Conservation (phyloP, 2,888 invertebrate species). For the Gibbula magus region DNA sequence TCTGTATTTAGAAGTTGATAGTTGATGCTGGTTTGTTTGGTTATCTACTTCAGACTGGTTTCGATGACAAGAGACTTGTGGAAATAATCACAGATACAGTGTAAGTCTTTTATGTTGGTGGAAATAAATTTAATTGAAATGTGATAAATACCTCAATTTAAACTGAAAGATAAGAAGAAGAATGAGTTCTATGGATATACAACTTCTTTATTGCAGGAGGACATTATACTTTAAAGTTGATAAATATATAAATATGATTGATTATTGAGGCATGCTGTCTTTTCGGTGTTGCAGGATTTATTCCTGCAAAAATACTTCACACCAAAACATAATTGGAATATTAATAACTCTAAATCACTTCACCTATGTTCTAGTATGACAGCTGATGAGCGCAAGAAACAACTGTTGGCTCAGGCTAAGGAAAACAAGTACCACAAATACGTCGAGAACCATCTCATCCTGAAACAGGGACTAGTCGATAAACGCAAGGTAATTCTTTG, state of each 20-base stretch:
- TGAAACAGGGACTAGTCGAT: slow-evolving; percentile 95
- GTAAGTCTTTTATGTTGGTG: slow-evolving; percentile 24
- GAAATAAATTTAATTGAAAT: no score
- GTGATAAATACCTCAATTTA: not conserved
- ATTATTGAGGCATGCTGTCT: no score
- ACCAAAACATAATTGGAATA: no score
- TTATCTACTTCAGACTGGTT: slow-evolving; percentile 82
- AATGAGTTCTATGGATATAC: no score
- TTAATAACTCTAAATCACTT: no score
- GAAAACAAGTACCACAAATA: slow-evolving; percentile 85
- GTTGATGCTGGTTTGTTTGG: not conserved
- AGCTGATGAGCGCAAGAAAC: slow-evolving; percentile 61
- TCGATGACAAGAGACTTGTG: slow-evolving; percentile 79
- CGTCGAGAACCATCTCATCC: slow-evolving; percentile 92
- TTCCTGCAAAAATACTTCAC: no score
- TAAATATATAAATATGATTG: no score
- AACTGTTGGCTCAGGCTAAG: slow-evolving; percentile 66
- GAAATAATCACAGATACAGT: slow-evolving; percentile 40
- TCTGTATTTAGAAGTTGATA: not conserved
- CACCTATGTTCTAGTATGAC: slow-evolving; percentile 51
- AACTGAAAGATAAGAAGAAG: not conserved
- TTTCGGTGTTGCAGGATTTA: no score
- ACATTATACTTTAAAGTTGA: no score
- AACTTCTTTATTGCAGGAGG: no score
- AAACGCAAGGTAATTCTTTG: slow-evolving; percentile 89